phyloP scores from a whole-genome alignment of 2,797 vertebrate species.

The Paguma larvata region DNA sequence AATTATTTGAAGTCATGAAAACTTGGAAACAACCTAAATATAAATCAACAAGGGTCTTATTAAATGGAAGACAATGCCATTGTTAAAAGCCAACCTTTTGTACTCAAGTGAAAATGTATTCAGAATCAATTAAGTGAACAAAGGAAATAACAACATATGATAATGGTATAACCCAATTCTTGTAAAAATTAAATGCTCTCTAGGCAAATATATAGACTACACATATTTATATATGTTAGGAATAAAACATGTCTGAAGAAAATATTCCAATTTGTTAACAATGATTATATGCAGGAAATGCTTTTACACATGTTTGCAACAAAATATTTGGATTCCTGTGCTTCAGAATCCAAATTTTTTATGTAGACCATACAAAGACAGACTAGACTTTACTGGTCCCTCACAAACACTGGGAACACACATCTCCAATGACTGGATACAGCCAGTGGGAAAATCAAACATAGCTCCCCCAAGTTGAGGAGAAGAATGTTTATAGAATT shows the following conservation, averaged over 20 bases:
- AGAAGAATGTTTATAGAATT: not conserved
- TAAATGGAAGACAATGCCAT: not conserved
- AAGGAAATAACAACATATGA: not conserved
- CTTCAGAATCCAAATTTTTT: not conserved
- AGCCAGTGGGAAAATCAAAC: not conserved
- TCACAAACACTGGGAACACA: not conserved
- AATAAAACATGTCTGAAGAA: not conserved
- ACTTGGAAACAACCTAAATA: not conserved
- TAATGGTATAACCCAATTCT: not conserved
- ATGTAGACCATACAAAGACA: not conserved
- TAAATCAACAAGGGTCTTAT: not conserved
- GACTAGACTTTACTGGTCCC: not conserved
- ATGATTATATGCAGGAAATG: not conserved
- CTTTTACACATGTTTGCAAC: not conserved
- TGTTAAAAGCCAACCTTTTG: not conserved
- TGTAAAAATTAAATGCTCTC: not conserved
- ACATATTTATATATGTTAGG: not conserved
- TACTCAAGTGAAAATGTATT: constrained; percentile 4
- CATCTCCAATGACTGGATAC: not conserved
- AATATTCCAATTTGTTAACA: not conserved
- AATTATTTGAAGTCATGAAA: not conserved
- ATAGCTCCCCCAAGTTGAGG: not conserved
- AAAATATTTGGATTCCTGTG: not conserved
- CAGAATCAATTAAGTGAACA: not conserved
- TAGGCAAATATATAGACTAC: not conserved